Evolutionary conservation across 2,888 invertebrate genomes (phyloP).

Genomic region (Lasioglossum lativentre): DNA sequence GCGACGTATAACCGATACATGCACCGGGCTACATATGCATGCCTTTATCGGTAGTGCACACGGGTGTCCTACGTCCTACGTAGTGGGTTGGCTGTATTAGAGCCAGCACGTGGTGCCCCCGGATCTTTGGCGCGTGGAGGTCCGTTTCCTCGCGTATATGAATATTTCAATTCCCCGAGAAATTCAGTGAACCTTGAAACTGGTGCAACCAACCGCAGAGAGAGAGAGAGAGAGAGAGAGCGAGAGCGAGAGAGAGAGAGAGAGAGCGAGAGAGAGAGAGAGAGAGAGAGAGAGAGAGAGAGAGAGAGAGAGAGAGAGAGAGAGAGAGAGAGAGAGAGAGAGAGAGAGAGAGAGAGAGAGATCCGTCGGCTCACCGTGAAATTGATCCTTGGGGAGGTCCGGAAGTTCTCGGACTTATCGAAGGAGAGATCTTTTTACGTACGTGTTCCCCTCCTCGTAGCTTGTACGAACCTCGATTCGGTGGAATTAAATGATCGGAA

Average conservation of each 20-base stretch:
- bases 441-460: neutral
- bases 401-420: constrained; percentile 31
- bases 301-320: neutral
- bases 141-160: constrained; percentile 72
- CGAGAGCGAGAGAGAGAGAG: constrained; percentile 10
- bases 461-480: constrained; percentile 5
- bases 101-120: constrained; percentile 32
- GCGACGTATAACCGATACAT: constrained; percentile 44
- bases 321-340: constrained; percentile 15
- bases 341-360: constrained; percentile 22
- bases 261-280: constrained; percentile 25
- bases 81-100: constrained; percentile 29
- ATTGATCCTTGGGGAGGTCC: constrained; percentile 63
- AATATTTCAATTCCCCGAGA: constrained; percentile 81
- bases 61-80: constrained; percentile 31
- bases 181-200: constrained; percentile 77
- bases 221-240: neutral
- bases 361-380: constrained; percentile 70
- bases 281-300: constrained; percentile 25
- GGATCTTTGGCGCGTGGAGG: constrained; percentile 47
- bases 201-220: constrained; percentile 69
- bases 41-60: constrained; percentile 26
- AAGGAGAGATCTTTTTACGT: constrained; percentile 24
- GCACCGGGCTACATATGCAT: constrained; percentile 61
- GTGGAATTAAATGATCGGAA: neutral